phyloP scores from a whole-genome alignment of 2,113 vertebrate genomes.

The Callopanchax toddi region DNA sequence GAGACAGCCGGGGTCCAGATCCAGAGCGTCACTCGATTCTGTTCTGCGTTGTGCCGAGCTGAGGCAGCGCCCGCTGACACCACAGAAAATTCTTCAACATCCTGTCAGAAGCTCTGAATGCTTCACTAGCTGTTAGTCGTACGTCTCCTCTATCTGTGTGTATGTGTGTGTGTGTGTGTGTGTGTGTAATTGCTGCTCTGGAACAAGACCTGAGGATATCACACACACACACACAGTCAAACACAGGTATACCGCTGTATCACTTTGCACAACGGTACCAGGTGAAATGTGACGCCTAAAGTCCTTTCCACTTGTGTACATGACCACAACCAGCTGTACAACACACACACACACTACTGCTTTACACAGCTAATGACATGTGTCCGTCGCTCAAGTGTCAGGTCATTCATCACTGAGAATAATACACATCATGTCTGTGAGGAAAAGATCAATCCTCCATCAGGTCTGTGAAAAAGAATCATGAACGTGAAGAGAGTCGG shows the following conservation, averaged over 20 bases:
- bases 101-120: constrained; percentile 57
- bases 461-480: constrained; percentile 21
- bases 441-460: neutral
- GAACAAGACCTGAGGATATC: constrained; percentile 77
- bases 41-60: constrained; percentile 36
- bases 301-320: constrained; percentile 53
- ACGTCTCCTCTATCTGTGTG: constrained; percentile 46
- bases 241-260: constrained; percentile 55
- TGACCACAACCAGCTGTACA: constrained; percentile 44
- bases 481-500: constrained; percentile 4
- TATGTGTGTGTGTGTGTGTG: constrained; percentile 41
- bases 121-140: constrained; percentile 58
- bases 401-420: constrained; percentile 10
- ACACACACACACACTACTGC: constrained; percentile 37
- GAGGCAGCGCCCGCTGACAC: constrained; percentile 21
- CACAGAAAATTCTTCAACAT: constrained; percentile 50
- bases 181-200: constrained; percentile 57
- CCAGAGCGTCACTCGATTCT: constrained; percentile 43
- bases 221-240: constrained; percentile 48
- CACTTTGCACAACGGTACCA: constrained; percentile 53
- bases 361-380: constrained; percentile 49
- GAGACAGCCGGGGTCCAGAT: constrained; percentile 22
- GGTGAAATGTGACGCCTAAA: constrained; percentile 60
- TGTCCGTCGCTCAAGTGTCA: constrained; percentile 27
- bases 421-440: neutral